phyloP scores from a whole-genome alignment of 2,888 invertebrate genomes.

The Peribatodes rhomboidaria region DNA sequence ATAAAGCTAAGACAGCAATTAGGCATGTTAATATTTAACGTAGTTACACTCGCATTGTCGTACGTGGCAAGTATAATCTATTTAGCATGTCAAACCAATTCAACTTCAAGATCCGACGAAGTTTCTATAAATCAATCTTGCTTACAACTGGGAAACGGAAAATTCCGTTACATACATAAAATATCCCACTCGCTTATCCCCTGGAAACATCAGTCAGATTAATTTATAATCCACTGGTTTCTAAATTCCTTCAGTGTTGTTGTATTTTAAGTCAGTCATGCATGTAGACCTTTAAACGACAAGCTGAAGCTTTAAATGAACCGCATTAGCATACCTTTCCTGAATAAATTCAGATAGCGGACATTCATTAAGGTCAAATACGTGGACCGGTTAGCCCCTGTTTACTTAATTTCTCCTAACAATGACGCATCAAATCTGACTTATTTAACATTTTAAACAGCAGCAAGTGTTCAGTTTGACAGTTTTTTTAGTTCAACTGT shows the following conservation, averaged over 20 bases:
- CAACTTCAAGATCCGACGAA: background rate
- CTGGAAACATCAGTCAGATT: conserved; percentile 8
- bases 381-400: conserved; percentile 16
- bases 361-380: conserved; percentile 28
- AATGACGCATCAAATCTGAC: conserved; percentile 26
- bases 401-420: conserved; percentile 18
- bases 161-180: background rate
- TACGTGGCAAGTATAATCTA: background rate
- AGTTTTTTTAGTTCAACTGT: background rate
- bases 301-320: conserved; percentile 32
- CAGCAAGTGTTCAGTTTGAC: background rate
- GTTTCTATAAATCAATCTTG: conserved; percentile 2
- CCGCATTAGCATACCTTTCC: conserved; percentile 46
- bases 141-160: background rate
- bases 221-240: conserved; percentile 20
- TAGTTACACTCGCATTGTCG: background rate
- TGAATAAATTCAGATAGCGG: conserved; percentile 45
- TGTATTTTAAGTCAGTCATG: conserved; percentile 18
- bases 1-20: background rate
- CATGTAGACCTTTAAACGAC: conserved; percentile 23
- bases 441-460: background rate
- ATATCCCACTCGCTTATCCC: background rate
- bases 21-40: background rate
- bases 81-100: background rate
- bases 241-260: conserved; percentile 8